Base-by-base conservation (phyloP, 1,140 invertebrate genomes). In the Gryllus bimaculatus region DNA sequence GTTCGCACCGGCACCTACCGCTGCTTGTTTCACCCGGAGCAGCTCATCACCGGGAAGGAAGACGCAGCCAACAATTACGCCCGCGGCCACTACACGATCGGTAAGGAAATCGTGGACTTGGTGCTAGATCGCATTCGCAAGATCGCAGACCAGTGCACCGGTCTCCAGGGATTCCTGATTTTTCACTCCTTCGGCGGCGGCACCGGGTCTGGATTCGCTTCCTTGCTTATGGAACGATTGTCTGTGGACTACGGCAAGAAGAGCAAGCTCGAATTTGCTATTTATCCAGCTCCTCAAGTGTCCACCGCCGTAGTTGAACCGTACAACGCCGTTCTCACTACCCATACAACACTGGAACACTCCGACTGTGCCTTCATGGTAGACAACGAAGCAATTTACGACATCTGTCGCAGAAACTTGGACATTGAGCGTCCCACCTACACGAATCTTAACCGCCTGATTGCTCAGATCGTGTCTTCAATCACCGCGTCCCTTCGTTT, bases 31-130 rank as follows among this genome's bases (percentile, higher is more conserved):
- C 93, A 95, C 88, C 90, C 90, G 2, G 89, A 90, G 81, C 90
- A 91, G 82, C 81, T 95, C 83, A 93, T 94, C 85, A 94, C 92
- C 82, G 93, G 93, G 78, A 94, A 94, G 85, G 94, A 96, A 87
- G 95, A 96, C 85, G 95, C 94, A 39, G 94, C 94, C 78, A 96
- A 95, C 86, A 96, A 96, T 88, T 95, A 95, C 82, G 94, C 93
- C 48, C 89, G 95, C 82, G 95, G 95, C 78, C 94, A 96, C 87
- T 96, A 96, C 89, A 96, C 95, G 80, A 94, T 96, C 84, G 95
- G 95, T 81, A 96, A 94, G 87, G 95, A 95, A 86, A 93, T 94
- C 83, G 92, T 96, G 12, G 93, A 95, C 82, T 80, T 90, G 8
- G 93, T 93, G 8, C 87, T 93, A 82, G 91, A 93, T 82, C 85